These are phyloP conservation scores for Sabatieria punctata DNA, from an alignment of 2,888 invertebrate species.

Conservation along the genomic window DNA sequence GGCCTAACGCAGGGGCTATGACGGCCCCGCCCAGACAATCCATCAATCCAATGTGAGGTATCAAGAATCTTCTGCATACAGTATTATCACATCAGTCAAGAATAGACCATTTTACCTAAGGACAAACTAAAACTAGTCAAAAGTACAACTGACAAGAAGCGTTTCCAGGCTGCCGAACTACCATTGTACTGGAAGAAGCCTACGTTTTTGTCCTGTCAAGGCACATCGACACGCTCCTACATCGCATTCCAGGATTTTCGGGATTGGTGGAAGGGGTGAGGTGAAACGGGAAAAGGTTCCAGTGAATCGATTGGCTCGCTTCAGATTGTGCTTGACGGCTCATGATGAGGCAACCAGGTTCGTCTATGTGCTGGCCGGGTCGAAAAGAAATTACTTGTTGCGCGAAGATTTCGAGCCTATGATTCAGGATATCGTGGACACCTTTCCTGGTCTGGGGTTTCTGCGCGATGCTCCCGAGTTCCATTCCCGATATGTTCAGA, in stretches of 20 bases:
- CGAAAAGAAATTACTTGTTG: constrained; percentile 34
- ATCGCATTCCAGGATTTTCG: constrained; percentile 18
- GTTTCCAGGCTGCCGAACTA: constrained; percentile 69
- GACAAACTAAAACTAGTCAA: neutral
- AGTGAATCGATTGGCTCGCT: neutral
- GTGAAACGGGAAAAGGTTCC: too few species aligned
- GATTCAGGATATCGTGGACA: constrained; percentile 71
- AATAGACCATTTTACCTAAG: neutral
- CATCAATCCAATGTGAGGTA: too few species aligned
- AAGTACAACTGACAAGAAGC: too few species aligned
- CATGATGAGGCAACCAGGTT: constrained; percentile 27
- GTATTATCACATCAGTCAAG: too few species aligned
- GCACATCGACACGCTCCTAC: constrained; percentile 8
- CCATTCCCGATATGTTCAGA: constrained; percentile 94
- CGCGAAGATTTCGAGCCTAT: constrained; percentile 76
- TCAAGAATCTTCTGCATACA: too few species aligned
- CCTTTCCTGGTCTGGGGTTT: constrained; percentile 90
- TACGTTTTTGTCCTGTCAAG: constrained; percentile 50
- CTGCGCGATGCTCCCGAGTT: constrained; percentile 94
- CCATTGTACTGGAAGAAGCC: constrained; percentile 95
- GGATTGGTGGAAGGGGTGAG: constrained; percentile 15
- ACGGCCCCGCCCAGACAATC: too few species aligned
- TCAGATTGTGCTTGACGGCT: constrained; percentile 21
- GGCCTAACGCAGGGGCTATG: too few species aligned
- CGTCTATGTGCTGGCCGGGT: constrained; percentile 55